Conservation (phyloP, 2,113 vertebrate genomes). For the Microtus pennsylvanicus region DNA sequence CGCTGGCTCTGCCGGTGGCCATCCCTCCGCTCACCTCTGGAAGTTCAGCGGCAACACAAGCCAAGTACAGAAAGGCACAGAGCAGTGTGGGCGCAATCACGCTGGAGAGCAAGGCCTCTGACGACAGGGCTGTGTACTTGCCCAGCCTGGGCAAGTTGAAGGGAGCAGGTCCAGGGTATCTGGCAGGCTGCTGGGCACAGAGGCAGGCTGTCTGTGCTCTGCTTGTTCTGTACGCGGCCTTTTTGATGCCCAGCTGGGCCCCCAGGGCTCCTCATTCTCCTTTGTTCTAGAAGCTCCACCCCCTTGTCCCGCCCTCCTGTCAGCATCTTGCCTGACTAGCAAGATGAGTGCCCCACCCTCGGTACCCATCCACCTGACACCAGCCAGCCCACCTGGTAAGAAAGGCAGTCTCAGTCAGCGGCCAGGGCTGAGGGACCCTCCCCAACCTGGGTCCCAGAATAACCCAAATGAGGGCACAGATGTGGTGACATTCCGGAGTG, state of each 20-base stretch:
- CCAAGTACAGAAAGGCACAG: constrained; percentile 68
- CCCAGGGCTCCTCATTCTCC: constrained; percentile 68
- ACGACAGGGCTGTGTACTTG: background rate
- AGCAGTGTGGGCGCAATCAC: constrained; percentile 72
- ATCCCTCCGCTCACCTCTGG: constrained; percentile 59
- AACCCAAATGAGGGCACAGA: constrained; percentile 9
- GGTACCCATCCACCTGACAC: constrained; percentile 1
- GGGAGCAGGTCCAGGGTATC: accelerated
- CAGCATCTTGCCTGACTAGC: constrained; percentile 73
- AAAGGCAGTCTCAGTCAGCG: background rate
- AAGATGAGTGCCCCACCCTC: constrained; percentile 77
- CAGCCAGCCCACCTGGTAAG: constrained; percentile 37
- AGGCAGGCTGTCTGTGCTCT: background rate
- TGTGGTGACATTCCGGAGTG: background rate
- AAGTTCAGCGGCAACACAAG: constrained; percentile 51
- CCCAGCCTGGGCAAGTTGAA: constrained; percentile 34
- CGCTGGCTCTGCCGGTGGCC: constrained; percentile 57
- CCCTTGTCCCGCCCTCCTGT: constrained; percentile 39
- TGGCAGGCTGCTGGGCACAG: background rate
- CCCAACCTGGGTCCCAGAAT: constrained; percentile 47
- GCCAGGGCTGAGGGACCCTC: constrained; percentile 22
- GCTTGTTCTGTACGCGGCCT: constrained; percentile 56
- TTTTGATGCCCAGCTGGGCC: constrained; percentile 76
- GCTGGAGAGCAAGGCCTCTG: constrained; percentile 46
- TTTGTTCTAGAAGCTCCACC: constrained; percentile 79